These are phyloP conservation scores for Euproctis similis DNA, from an alignment of 2,888 invertebrate genomes.

Conservation along the genomic window DNA sequence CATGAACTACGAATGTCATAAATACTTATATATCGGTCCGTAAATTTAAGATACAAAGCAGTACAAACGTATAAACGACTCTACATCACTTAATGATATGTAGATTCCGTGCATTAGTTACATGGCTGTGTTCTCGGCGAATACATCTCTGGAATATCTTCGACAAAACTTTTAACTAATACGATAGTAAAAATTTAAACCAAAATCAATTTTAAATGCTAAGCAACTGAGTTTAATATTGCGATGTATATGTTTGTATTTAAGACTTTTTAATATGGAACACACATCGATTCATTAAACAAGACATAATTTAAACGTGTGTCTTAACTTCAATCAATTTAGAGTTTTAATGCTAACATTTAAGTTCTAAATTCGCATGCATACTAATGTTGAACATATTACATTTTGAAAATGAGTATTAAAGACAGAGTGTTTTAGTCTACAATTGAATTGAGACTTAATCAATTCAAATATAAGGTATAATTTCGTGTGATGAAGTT, in stretches of 20 bases:
- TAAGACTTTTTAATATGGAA: constrained; percentile 23
- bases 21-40: constrained; percentile 59
- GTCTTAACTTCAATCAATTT: constrained; percentile 30
- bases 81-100: constrained; percentile 76
- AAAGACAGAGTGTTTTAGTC: constrained; percentile 42
- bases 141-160: constrained; percentile 62
- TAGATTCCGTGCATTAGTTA: constrained; percentile 74
- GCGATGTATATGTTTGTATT: constrained; percentile 6
- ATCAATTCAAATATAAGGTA: constrained; percentile 4
- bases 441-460: constrained; percentile 28
- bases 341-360: constrained; percentile 25
- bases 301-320: constrained; percentile 71
- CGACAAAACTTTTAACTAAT: constrained; percentile 16
- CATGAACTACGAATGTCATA: constrained; percentile 56
- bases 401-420: constrained; percentile 29
- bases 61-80: constrained; percentile 69
- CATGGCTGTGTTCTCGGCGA: constrained; percentile 72
- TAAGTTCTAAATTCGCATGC: constrained; percentile 34
- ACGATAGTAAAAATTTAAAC: constrained; percentile 12
- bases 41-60: constrained; percentile 72
- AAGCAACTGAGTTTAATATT: not conserved
- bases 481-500: constrained; percentile 25
- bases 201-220: constrained; percentile 20
- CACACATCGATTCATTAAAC: constrained; percentile 68
- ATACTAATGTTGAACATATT: constrained; percentile 23